phyloP scores from a whole-genome alignment of 2,797 vertebrate species.

The Hemibagrus guttatus region DNA sequence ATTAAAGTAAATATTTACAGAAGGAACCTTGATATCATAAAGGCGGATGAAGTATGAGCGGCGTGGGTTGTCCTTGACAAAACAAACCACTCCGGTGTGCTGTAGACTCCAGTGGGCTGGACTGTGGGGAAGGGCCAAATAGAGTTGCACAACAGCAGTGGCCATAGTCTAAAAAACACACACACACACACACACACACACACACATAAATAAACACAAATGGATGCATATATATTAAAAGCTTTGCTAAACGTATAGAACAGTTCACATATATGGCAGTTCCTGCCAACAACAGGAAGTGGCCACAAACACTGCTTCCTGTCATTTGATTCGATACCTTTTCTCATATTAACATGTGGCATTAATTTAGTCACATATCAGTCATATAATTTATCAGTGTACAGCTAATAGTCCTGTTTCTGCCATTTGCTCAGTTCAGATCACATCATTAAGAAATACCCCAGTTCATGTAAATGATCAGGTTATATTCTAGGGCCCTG shows the following conservation, averaged over 20 bases:
- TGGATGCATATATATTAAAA: constrained; percentile 31
- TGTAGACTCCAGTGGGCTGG: constrained; percentile 71
- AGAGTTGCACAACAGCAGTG: constrained; percentile 75
- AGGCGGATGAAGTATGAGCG: constrained; percentile 80
- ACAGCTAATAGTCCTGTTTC: not conserved
- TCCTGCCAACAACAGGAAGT: constrained; percentile 49
- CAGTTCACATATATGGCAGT: not conserved
- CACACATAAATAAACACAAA: constrained; percentile 25
- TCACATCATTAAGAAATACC: not conserved
- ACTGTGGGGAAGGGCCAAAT: constrained; percentile 69
- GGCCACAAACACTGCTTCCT: constrained; percentile 52
- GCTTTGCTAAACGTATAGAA: not conserved
- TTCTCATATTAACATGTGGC: not conserved
- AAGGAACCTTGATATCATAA: constrained; percentile 71
- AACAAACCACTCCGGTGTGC: constrained; percentile 74
- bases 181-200: constrained; percentile 46
- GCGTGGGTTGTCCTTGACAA: constrained; percentile 77
- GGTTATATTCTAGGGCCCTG: not conserved
- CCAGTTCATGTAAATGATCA: not conserved
- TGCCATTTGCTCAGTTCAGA: not conserved
- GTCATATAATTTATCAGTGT: not conserved
- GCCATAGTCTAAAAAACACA: constrained; percentile 72
- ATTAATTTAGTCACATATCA: not conserved
- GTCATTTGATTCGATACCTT: constrained; percentile 14
- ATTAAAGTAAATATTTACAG: not conserved